These are phyloP conservation scores for Andrena camellia DNA, from an alignment of 2,888 invertebrate genomes.

Conservation along the genomic window DNA sequence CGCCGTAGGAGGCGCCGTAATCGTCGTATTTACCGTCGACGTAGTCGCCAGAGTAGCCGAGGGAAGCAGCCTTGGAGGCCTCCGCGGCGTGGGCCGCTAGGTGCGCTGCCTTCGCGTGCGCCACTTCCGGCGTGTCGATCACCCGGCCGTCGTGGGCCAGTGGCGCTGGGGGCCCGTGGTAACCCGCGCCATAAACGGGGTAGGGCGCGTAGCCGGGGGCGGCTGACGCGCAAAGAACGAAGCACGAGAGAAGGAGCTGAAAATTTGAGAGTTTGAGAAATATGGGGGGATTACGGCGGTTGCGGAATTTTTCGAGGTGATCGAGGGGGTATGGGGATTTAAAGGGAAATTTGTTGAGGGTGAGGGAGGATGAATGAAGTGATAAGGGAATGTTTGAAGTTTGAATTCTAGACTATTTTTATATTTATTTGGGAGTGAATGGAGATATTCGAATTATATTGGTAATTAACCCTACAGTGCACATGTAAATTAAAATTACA, in stretches of 20 bases:
- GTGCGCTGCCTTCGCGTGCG: slow-evolving; percentile 81
- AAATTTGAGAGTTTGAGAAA: background rate
- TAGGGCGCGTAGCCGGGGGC: slow-evolving; percentile 62
- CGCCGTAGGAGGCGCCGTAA: slow-evolving; percentile 32
- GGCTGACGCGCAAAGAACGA: slow-evolving; percentile 37
- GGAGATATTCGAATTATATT: too few relatives aligned
- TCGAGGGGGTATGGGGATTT: background rate
- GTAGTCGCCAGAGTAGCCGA: slow-evolving; percentile 28
- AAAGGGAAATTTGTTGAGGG: background rate
- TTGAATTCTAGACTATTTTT: background rate
- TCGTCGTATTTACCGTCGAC: slow-evolving; percentile 37
- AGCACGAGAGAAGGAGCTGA: slow-evolving; percentile 44
- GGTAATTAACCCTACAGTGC: too few relatives aligned
- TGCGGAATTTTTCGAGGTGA: too few relatives aligned
- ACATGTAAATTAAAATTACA: too few relatives aligned
- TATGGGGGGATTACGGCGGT: background rate
- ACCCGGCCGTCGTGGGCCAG: slow-evolving; percentile 78
- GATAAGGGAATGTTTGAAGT: background rate
- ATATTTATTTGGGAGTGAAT: background rate
- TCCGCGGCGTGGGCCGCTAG: slow-evolving; percentile 77
- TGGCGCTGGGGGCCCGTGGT: slow-evolving; percentile 78
- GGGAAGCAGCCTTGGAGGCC: slow-evolving; percentile 66
- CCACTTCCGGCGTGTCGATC: slow-evolving; percentile 81
- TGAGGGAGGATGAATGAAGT: background rate
- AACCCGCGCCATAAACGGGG: slow-evolving; percentile 47